Evolutionary conservation across 2,888 invertebrate species (phyloP).

Genomic region (Ochropleura plecta): DNA sequence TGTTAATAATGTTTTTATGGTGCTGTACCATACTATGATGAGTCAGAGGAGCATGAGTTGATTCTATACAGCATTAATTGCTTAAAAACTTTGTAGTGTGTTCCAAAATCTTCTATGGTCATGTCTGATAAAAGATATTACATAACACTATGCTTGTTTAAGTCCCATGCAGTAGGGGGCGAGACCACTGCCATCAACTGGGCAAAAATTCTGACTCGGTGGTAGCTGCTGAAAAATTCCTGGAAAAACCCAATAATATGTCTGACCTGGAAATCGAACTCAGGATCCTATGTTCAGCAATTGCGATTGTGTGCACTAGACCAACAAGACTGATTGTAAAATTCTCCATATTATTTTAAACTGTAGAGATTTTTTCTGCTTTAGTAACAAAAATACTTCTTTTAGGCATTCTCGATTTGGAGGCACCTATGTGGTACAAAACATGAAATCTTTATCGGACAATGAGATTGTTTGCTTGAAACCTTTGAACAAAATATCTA

Average conservation of each 20-base stretch:
- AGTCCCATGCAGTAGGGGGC: no score
- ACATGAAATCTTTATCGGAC: constrained; percentile 98
- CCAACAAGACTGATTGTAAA: neutral
- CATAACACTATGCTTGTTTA: no score
- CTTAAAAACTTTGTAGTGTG: neutral
- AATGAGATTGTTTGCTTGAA: constrained; percentile 97
- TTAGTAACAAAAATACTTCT: constrained; percentile 3
- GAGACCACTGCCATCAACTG: no score
- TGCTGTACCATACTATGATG: neutral
- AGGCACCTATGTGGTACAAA: constrained; percentile 97
- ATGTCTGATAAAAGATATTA: no score
- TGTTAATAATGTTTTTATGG: neutral
- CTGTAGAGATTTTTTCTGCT: neutral
- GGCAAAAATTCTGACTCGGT: no score
- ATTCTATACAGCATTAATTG: neutral
- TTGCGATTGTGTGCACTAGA: no score
- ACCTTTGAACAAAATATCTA: constrained; percentile 94
- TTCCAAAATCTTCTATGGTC: neutral
- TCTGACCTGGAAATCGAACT: no score
- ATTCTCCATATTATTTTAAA: neutral
- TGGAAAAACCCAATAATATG: no score
- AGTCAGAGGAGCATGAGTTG: neutral
- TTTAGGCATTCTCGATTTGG: constrained; percentile 97
- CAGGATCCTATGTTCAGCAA: no score
- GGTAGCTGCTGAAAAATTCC: no score